These are phyloP conservation scores for Crossoptilon crossoptilon DNA, from an alignment of 2,797 vertebrate species.

Conservation along the genomic window DNA sequence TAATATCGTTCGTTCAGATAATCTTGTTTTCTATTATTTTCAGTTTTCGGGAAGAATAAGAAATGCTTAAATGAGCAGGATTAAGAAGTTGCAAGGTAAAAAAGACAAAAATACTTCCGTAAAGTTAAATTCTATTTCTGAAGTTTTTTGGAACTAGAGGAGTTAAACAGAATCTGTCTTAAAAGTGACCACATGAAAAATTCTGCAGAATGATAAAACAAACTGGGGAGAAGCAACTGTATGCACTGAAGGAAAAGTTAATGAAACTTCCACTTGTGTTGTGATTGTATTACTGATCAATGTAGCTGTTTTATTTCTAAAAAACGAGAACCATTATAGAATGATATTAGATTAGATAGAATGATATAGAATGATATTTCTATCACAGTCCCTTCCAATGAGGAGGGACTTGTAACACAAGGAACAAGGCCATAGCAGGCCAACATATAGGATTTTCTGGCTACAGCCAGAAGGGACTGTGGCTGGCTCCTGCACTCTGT, in stretches of 20 bases:
- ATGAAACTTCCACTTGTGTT: not conserved
- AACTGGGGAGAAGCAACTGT: too few species aligned
- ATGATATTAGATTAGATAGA: not conserved
- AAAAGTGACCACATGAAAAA: not conserved
- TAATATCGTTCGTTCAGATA: not conserved
- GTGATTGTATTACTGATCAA: not conserved
- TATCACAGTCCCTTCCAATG: not conserved
- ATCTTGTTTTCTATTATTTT: not conserved
- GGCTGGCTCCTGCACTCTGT: not conserved
- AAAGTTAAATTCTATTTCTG: not conserved
- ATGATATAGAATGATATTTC: not conserved
- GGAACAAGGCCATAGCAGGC: not conserved
- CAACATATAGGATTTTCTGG: not conserved
- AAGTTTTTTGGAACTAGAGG: not conserved
- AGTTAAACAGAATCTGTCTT: not conserved
- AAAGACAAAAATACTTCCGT: not conserved
- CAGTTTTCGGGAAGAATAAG: not conserved
- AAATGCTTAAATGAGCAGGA: not conserved
- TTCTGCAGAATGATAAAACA: not conserved
- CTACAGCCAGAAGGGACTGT: not conserved
- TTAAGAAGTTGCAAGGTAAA: not conserved
- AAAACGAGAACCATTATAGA: not conserved
- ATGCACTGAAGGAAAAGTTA: not conserved
- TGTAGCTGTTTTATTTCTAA: not conserved
- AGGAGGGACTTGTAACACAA: not conserved